Evolutionary conservation across 2,888 invertebrate species (phyloP), one percentile per base, ranked within the genome.

Genomic region (Artemia sp.): DNA sequence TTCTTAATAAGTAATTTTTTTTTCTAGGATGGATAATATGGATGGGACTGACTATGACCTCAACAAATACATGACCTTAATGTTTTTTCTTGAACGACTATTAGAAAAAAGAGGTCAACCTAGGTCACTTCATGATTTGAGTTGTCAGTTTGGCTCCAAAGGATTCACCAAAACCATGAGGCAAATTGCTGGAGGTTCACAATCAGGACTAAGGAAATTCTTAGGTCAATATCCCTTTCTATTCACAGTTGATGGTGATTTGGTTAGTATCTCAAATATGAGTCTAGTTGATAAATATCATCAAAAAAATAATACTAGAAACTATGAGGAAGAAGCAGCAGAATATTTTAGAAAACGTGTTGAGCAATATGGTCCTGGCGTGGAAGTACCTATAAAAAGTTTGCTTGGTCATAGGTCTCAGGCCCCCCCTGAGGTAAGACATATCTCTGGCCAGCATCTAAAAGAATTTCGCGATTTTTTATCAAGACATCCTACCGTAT

Each of bases 81-180:
- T 98, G 78, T 98, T 98, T 83, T 98, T 98, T 82, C 88, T 97
- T 79, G 98, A 98, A 82, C 89, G 95, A 77, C 84, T 98, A 75
- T 86, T 98, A 85, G 95, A 96, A 81, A 95, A 94, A 82, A 76
- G 76, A 67, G 90, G 92, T 76, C 91, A 92, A 79, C 91, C 94
- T 73, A 85, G 96, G 79, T 93, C 94, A 74, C 84, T 97, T 76
- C 95, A 95, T 81, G 97, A 98, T 82, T 84, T 98, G 75, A 94
- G 94, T 78, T 97, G 97, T 80, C 95, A 97, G 81, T 98, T 98
- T 81, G 97, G 97, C 76, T 95, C 96, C 75, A 94, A 95, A 80
- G 96, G 93, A 75, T 98, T 98, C 81, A 95, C 97, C 50, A 92
- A 94, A 82, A 97, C 97, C 82, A 97, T 97, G 96, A 83, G 93